A percentile compares a stretch with the other conserved stretches of the same genome.
phyloP scores from a whole-genome alignment of 2,797 vertebrate genomes.

The Apodemus agrarius region DNA sequence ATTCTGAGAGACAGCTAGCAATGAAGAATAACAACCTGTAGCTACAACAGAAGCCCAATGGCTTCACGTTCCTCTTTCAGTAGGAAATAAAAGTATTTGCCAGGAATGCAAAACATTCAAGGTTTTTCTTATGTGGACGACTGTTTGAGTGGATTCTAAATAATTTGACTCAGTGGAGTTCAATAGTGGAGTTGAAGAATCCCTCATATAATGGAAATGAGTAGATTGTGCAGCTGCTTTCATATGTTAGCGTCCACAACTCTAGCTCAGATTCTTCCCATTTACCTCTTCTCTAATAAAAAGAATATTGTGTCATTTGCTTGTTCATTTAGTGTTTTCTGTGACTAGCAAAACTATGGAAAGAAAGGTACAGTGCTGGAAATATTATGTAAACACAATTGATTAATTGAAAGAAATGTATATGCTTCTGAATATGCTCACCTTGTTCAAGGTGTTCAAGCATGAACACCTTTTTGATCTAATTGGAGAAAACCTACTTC shows the following conservation, averaged over 20 bases:
- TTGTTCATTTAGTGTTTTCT: background rate
- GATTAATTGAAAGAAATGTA: background rate
- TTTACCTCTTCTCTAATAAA: background rate
- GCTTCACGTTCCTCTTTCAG: conserved; percentile 1
- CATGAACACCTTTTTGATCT: background rate
- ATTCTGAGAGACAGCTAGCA: background rate
- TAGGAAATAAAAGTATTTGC: background rate
- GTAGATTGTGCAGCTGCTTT: background rate
- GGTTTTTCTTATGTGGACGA: background rate
- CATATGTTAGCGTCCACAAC: background rate
- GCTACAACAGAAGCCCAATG: background rate
- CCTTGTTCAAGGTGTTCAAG: conserved; percentile 50
- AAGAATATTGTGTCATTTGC: background rate
- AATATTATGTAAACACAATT: background rate
- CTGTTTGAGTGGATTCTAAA: background rate
- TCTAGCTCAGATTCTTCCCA: background rate
- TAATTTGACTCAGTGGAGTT: background rate
- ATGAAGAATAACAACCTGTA: background rate
- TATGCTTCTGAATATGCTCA: conserved; percentile 60
- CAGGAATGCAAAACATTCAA: background rate
- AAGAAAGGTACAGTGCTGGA: background rate
- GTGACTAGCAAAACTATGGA: background rate
- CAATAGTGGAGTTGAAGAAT: background rate
- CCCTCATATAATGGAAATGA: background rate
- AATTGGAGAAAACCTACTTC: conserved; percentile 61